These are phyloP conservation scores for Catostylus mosaicus DNA, from an alignment of 30 jellyfish, hydroid and myxozoan genomes.

Conservation along the genomic window DNA sequence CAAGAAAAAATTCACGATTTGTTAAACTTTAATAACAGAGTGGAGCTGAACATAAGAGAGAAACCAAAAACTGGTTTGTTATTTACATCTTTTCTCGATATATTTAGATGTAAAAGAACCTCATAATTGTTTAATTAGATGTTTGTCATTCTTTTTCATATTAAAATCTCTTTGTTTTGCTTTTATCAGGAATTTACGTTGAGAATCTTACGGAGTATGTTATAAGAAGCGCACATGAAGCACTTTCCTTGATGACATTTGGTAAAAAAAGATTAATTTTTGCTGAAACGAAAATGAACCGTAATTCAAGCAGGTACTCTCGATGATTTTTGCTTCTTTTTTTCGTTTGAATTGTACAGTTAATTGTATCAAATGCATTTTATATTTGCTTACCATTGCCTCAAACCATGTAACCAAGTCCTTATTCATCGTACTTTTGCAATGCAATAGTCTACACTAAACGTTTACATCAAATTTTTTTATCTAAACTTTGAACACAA, in stretches of 20 bases:
- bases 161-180: no score
- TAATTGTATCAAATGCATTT: no score
- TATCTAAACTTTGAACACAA: no score
- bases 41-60: constrained; percentile 86
- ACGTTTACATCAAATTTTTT: no score
- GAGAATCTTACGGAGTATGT: constrained; percentile 95
- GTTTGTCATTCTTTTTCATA: background rate
- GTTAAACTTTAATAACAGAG: constrained; percentile 61
- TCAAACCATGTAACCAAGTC: background rate
- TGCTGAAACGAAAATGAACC: constrained; percentile 99
- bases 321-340: no score
- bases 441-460: no score
- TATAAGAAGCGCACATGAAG: constrained; percentile 94
- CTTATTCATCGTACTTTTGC: no score
- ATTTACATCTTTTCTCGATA: background rate
- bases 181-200: constrained; percentile 88
- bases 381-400: no score
- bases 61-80: constrained; percentile 84
- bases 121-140: no score
- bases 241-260: constrained; percentile 65
- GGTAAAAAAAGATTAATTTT: constrained; percentile 89
- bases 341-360: background rate
- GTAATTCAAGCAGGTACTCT: constrained; percentile 98
- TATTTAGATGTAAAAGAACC: background rate
- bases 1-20: constrained; percentile 94